Percentiles rank a stretch among this genome's conserved stretches.
These are phyloP conservation scores for Venturia canescens DNA, from an alignment of 1,140 invertebrate species.

Conservation along the genomic window DNA sequence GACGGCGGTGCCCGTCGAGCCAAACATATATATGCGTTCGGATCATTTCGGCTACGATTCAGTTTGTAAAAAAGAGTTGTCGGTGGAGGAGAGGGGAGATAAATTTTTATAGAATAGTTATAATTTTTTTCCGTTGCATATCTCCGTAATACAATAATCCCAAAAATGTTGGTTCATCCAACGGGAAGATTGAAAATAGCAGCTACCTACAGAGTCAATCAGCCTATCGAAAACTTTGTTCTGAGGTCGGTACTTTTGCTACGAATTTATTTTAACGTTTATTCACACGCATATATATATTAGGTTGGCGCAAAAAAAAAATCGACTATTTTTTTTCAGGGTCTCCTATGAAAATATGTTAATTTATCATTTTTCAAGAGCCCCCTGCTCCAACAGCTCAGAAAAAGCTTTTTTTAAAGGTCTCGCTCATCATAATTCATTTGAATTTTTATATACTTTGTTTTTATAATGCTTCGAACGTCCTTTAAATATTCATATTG, in stretches of 20 bases:
- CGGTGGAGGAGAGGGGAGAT: not conserved
- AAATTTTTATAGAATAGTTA: not conserved
- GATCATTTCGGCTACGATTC: no score
- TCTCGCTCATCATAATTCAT: no score
- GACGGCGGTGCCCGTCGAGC: no score
- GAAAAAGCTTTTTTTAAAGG: no score
- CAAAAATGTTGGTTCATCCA: conserved; percentile 46
- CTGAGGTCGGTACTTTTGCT: conserved; percentile 69
- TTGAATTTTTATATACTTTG: no score
- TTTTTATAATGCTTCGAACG: no score
- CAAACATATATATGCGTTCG: no score
- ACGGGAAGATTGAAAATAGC: conserved; percentile 68
- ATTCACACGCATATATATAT: not conserved
- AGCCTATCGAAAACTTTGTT: conserved; percentile 76
- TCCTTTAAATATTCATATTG: no score
- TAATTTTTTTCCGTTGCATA: not conserved
- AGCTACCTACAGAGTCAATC: conserved; percentile 73
- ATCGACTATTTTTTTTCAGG: no score
- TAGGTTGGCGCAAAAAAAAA: not conserved
- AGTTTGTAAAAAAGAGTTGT: not conserved
- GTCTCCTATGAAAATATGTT: no score
- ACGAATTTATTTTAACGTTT: conserved; percentile 33
- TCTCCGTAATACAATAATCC: not conserved
- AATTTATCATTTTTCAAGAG: no score
- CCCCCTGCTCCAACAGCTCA: no score